Evolutionary conservation across 2,113 vertebrate species (phyloP).

Genomic region (Pelecanus crispus): DNA sequence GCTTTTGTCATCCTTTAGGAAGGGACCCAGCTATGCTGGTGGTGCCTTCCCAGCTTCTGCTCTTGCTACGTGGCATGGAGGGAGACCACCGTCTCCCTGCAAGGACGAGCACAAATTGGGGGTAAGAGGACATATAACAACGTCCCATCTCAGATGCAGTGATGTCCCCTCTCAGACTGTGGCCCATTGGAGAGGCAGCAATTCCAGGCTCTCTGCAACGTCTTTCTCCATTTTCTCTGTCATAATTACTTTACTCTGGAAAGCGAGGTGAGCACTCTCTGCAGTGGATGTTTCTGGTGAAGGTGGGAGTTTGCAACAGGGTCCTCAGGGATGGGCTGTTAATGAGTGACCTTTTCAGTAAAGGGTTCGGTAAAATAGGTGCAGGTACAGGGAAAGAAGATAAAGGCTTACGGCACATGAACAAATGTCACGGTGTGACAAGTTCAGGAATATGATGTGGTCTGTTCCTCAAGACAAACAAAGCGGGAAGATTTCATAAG

Average conservation of each 20-base stretch:
- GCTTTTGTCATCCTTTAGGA: background rate
- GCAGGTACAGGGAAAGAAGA: background rate
- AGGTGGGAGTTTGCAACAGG: background rate
- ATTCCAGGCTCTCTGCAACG: background rate
- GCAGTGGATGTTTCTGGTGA: background rate
- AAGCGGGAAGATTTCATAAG: background rate
- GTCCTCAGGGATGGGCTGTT: background rate
- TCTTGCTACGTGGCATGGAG: background rate
- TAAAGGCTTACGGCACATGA: background rate
- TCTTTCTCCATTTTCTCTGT: background rate
- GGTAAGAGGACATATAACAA: accelerated
- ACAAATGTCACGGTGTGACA: background rate
- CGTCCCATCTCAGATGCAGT: background rate
- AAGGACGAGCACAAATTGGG: background rate
- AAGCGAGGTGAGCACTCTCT: background rate
- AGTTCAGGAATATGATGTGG: background rate
- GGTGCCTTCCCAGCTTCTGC: background rate
- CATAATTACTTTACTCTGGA: background rate
- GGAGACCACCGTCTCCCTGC: background rate
- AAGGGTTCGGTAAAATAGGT: background rate
- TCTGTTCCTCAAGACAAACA: background rate
- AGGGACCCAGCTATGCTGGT: background rate
- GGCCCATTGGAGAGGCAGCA: background rate
- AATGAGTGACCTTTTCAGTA: background rate
- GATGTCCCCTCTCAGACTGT: background rate